Percentiles rank a stretch among this genome's conserved stretches.
Conservation (phyloP, 2,797 vertebrate genomes). For the Neoniphon sammara region DNA sequence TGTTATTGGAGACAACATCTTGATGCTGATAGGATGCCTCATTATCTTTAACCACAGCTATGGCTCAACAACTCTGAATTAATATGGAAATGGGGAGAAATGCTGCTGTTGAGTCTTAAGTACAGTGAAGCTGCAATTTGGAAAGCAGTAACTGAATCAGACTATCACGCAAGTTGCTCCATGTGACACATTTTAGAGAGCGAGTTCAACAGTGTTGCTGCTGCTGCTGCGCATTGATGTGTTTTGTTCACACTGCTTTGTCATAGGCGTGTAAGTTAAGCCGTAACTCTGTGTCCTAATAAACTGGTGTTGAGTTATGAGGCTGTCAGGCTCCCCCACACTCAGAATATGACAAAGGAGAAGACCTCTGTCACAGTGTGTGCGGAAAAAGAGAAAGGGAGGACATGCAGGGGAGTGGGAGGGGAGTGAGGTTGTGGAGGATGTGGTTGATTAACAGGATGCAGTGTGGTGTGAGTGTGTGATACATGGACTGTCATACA, state of each 20-base stretch:
- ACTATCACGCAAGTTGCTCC: conserved; percentile 1
- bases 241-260: conserved; percentile 13
- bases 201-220: background rate
- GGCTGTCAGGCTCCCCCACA: conserved; percentile 51
- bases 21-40: background rate
- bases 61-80: conserved; percentile 12
- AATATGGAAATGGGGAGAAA: conserved; percentile 9
- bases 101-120: conserved; percentile 4
- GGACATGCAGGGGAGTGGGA: conserved; percentile 2
- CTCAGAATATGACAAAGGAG: conserved; percentile 51
- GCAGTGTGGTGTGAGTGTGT: conserved; percentile 25
- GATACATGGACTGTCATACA: conserved; percentile 18
- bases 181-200: conserved; percentile 4
- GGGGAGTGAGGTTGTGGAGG: conserved; percentile 43
- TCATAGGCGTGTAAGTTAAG: conserved; percentile 20
- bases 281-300: conserved; percentile 57
- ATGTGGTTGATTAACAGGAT: conserved; percentile 80
- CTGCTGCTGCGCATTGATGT: background rate
- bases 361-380: conserved; percentile 33
- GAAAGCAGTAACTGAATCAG: conserved; percentile 19
- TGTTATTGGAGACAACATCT: background rate
- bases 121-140: conserved; percentile 35
- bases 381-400: conserved; percentile 30
- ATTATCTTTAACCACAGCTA: background rate
- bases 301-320: conserved; percentile 68